Base-by-base conservation (phyloP, 1,140 invertebrate species). In the Brachystomella parvula region DNA sequence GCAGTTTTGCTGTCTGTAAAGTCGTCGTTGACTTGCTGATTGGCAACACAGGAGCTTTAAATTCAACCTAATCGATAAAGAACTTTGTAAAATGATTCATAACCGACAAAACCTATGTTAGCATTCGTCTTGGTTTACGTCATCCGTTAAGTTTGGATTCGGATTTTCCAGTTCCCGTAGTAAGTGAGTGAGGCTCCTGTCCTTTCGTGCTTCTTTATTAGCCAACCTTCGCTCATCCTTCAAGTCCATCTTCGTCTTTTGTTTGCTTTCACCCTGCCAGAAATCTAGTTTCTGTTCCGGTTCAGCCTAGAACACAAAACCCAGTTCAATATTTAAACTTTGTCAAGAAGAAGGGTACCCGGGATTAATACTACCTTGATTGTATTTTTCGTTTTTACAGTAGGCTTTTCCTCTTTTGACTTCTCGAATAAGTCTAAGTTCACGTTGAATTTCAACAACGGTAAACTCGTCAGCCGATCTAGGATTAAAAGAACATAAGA, bases 21-120 rank as follows among this genome's bases (percentile, higher is more conserved):
- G 15, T 26, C 2, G 33, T 70, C 19, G 77, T 73, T 2, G 75
- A 69, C 30, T 78, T 74, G 0, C 79, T 82, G 60, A 84, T 83
- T 66, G 82, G 81, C 17, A 85, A 68, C 0, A 84, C 73, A 1
- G 82, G 81, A 33, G 47, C 78, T 28, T 78, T 73, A 47, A 75
- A 68, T 9, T 78, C 39, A 64, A 71, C 59, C 19, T 59, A 73
- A 60, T n/a, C n/a, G 19, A 35, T 26, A 12, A 61, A 12, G 24
- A 26, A 26, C 9, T 56, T 6, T 6, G 49, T 6, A 56, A 17
- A 12, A 56, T 17, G 24, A 6, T n/a, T n/a, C 49, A 56, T 12
- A 9, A 26, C 24, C 15, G 15, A 26, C 15, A 9, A 17, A 56
- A 56, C 9, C 24, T 12, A 56, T 17, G 24, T 17, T 17, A 56